Evolutionary conservation across 2,888 invertebrate species (phyloP).

Genomic region (Pachycephus smyrnensis): DNA sequence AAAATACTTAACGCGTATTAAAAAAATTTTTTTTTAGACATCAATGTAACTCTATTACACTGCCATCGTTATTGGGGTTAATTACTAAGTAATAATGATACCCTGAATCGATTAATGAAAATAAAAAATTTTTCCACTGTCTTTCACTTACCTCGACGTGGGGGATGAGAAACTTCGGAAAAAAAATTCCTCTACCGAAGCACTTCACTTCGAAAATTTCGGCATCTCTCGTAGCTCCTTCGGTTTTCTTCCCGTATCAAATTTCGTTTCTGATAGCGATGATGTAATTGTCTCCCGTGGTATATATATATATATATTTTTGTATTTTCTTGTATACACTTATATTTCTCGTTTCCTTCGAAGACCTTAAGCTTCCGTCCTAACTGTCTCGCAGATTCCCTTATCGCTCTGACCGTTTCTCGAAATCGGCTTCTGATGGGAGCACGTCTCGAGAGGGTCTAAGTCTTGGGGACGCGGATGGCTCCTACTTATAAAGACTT

Average conservation of each 20-base stretch:
- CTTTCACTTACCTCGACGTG: background rate
- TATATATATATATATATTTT: background rate
- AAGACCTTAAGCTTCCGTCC: background rate
- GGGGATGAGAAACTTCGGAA: background rate
- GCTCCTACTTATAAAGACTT: conserved; percentile 67
- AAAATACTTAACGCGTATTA: background rate
- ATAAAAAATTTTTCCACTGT: background rate
- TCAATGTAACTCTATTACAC: background rate
- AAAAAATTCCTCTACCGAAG: background rate
- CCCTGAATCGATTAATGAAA: background rate
- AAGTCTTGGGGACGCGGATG: conserved; percentile 66
- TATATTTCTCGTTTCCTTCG: background rate
- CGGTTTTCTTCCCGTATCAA: background rate
- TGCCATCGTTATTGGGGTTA: background rate
- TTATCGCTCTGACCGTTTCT: conserved; percentile 21
- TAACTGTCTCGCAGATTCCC: background rate
- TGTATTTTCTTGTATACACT: background rate
- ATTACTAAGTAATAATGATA: background rate
- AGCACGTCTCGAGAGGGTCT: conserved; percentile 65
- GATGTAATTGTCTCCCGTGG: background rate
- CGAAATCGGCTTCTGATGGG: conserved; percentile 60
- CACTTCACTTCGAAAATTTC: background rate
- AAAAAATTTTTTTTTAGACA: background rate
- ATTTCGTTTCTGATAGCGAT: background rate
- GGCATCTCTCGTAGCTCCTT: background rate